phyloP scores from a whole-genome alignment of 2,113 vertebrate genomes.

The Pipa parva region DNA sequence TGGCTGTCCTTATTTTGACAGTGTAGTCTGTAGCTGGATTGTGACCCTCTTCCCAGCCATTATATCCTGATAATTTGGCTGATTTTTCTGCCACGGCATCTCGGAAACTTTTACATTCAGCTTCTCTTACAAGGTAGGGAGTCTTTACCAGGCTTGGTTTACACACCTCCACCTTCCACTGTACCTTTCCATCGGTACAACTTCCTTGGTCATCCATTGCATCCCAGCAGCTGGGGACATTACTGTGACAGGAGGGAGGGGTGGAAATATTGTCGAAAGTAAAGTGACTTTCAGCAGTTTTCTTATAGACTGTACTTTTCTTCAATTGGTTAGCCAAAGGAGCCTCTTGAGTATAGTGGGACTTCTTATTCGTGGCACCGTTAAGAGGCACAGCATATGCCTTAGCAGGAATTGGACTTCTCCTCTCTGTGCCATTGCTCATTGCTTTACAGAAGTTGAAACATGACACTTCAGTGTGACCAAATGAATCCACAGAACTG shows the following conservation, averaged over 20 bases:
- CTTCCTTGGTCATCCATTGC: slow-evolving; percentile 9
- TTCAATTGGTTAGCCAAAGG: slow-evolving; percentile 2
- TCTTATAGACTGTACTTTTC: not conserved
- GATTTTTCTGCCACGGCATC: slow-evolving; percentile 51
- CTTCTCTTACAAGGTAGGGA: slow-evolving; percentile 18
- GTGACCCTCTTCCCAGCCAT: slow-evolving; percentile 22
- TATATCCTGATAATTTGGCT: slow-evolving; percentile 40
- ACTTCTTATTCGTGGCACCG: not conserved
- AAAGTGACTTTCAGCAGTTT: slow-evolving; percentile 1
- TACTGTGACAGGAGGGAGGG: slow-evolving; percentile 6
- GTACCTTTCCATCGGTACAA: slow-evolving; percentile 42
- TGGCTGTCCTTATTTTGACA: slow-evolving; percentile 16
- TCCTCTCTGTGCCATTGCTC: slow-evolving; percentile 38
- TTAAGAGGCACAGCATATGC: not conserved
- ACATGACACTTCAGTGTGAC: not conserved
- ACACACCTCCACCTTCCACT: slow-evolving; percentile 47
- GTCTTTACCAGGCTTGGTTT: slow-evolving; percentile 26
- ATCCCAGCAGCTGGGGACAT: slow-evolving; percentile 17
- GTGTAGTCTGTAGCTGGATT: not conserved
- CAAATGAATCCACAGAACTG: not conserved
- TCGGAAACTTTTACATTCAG: slow-evolving; percentile 46
- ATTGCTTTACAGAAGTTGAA: slow-evolving; percentile 38
- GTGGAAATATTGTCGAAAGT: not conserved
- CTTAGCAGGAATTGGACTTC: slow-evolving; percentile 10
- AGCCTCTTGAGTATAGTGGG: not conserved